Conservation (phyloP, 1,140 invertebrate species). For the Magallana gigas region DNA sequence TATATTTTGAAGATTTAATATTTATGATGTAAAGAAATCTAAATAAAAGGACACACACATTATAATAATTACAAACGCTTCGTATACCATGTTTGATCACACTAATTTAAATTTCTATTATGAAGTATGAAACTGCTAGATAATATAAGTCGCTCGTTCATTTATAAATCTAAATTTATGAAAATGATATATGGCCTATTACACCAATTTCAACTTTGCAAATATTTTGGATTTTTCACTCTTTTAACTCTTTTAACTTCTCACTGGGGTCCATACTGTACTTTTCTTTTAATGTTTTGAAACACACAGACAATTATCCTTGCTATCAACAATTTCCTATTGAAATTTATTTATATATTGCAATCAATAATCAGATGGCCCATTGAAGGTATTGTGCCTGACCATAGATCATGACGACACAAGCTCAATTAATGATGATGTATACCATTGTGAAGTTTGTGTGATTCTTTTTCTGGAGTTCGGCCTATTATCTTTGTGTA, state of each 20-base stretch:
- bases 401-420: neutral
- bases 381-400: neutral
- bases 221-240: neutral
- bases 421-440: neutral
- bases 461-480: neutral
- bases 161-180: too few species aligned
- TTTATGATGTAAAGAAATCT: too few species aligned
- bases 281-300: neutral
- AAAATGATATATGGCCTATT: neutral
- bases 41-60: too few species aligned
- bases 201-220: neutral
- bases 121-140: too few species aligned
- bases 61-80: too few species aligned
- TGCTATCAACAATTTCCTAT: neutral
- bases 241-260: too few species aligned
- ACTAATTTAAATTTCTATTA: too few species aligned
- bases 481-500: neutral
- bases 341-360: neutral
- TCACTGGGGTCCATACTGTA: neutral
- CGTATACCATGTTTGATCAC: too few species aligned
- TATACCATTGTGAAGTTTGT: neutral
- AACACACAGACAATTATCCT: neutral
- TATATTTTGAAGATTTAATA: too few species aligned
- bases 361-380: constrained; percentile 8
- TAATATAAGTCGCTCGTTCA: too few species aligned